Percentiles rank a stretch among this genome's conserved stretches.
Evolutionary conservation across 2,113 vertebrate genomes (phyloP).

Genomic region (Butastur rufipennis): DNA sequence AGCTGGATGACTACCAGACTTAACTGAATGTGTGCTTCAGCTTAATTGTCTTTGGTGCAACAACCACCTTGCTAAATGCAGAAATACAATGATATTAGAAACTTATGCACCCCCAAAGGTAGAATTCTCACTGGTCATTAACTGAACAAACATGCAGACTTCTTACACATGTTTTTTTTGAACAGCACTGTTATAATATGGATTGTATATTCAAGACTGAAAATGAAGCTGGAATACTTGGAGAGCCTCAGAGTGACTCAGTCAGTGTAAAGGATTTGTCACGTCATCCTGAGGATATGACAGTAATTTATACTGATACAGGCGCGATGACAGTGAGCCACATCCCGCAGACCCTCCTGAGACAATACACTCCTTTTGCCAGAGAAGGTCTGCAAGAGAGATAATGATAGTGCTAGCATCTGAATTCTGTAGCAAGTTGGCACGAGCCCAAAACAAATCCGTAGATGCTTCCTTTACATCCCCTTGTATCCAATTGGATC

Average conservation of each 20-base stretch:
- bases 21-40: background rate
- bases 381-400: background rate
- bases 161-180: background rate
- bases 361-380: background rate
- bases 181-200: background rate
- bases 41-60: background rate
- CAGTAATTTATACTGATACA: conserved; percentile 20
- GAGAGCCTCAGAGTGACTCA: conserved; percentile 24
- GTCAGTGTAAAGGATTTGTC: conserved; percentile 4
- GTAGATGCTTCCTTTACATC: background rate
- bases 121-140: background rate
- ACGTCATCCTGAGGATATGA: background rate
- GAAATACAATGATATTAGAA: background rate
- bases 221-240: conserved; percentile 5
- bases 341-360: background rate
- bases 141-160: background rate
- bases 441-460: background rate
- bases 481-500: background rate
- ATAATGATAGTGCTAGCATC: background rate
- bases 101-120: background rate
- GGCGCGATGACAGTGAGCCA: background rate
- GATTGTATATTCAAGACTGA: background rate
- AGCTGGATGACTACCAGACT: background rate
- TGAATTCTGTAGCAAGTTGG: background rate
- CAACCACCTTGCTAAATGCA: background rate